Conservation (phyloP, 2,888 invertebrate genomes). For the Papilio gigon region DNA sequence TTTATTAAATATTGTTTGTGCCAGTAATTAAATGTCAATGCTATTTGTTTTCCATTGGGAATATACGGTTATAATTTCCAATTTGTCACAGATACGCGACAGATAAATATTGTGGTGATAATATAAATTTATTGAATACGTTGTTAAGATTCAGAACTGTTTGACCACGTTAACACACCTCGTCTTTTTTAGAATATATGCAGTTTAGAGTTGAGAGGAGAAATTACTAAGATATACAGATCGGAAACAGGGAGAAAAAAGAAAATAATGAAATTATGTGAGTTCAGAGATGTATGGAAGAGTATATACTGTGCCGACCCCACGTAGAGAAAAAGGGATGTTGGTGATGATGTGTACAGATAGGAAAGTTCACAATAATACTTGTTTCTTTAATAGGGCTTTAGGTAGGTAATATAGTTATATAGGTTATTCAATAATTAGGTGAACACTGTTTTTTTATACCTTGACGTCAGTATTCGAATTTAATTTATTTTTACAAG, state of each 20-base stretch:
- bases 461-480: background rate
- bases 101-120: slow-evolving; percentile 9
- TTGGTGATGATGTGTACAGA: no score
- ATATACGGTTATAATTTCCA: slow-evolving; percentile 27
- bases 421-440: background rate
- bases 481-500: slow-evolving; percentile 13
- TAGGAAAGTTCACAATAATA: no score
- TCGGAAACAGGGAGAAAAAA: no score
- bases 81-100: slow-evolving; percentile 26
- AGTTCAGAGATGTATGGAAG: no score
- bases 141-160: slow-evolving; percentile 35
- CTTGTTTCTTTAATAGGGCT: background rate
- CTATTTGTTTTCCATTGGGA: slow-evolving; percentile 32
- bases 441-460: background rate
- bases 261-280: no score
- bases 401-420: no score
- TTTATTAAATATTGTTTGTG: background rate
- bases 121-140: slow-evolving; percentile 34
- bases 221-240: no score
- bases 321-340: no score
- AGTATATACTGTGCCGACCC: no score
- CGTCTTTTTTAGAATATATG: slow-evolving; percentile 25
- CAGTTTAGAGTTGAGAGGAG: no score
- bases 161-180: slow-evolving; percentile 15
- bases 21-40: slow-evolving; percentile 12